phyloP scores from a whole-genome alignment of 1,140 invertebrate genomes.

The Ditylenchus dipsaci region DNA sequence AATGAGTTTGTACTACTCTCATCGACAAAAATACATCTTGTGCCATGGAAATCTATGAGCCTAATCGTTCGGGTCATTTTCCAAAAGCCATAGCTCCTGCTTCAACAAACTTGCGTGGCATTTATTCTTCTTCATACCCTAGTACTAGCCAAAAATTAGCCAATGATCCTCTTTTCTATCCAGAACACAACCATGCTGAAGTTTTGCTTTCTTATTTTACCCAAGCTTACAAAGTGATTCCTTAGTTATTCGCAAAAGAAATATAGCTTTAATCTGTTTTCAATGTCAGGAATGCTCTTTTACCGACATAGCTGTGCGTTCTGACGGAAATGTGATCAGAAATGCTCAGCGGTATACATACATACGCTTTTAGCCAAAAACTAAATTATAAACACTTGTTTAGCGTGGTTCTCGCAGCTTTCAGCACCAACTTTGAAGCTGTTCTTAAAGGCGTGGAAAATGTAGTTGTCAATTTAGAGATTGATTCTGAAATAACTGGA shows the following conservation, averaged over 20 bases:
- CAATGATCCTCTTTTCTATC: too few species aligned
- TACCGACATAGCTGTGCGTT: neutral
- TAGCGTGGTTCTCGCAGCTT: neutral
- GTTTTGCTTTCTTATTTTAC: neutral
- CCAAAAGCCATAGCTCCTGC: too few species aligned
- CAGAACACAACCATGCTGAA: neutral
- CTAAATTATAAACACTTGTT: too few species aligned
- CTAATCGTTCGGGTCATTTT: too few species aligned
- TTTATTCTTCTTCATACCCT: too few species aligned
- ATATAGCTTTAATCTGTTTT: too few species aligned
- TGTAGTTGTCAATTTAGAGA: neutral
- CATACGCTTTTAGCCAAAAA: too few species aligned
- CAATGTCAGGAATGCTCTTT: neutral
- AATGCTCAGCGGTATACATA: neutral
- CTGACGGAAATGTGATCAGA: neutral
- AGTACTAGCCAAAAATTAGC: too few species aligned
- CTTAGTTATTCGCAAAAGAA: neutral
- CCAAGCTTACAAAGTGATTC: neutral
- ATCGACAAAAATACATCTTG: too few species aligned
- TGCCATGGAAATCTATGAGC: too few species aligned
- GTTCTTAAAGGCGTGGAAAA: neutral
- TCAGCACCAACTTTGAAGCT: neutral
- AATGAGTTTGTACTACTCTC: too few species aligned
- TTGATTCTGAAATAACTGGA: neutral
- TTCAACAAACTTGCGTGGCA: too few species aligned